Evolutionary conservation across 2,888 invertebrate genomes (phyloP).

Genomic region (Acanthosoma haemorrhoidale): DNA sequence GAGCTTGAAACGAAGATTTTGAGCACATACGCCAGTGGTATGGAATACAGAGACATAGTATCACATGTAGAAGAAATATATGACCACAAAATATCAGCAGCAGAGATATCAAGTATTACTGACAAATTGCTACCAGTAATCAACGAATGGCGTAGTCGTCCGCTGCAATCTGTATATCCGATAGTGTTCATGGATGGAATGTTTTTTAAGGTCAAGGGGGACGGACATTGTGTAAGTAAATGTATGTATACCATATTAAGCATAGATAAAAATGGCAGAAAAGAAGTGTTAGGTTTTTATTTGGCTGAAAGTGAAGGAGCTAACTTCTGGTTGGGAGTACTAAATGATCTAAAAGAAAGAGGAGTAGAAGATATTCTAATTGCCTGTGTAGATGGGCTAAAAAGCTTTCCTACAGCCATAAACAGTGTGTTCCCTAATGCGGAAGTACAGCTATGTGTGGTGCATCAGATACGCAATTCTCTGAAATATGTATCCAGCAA

Average conservation of each 20-base stretch:
- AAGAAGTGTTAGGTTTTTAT: background rate
- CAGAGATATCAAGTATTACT: too few relatives aligned
- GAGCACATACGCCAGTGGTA: too few relatives aligned
- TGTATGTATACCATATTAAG: background rate
- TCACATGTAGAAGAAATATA: too few relatives aligned
- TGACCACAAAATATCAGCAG: too few relatives aligned
- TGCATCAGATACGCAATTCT: too few relatives aligned
- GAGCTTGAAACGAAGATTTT: too few relatives aligned
- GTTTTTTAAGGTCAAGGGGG: background rate
- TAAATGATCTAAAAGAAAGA: slow-evolving; percentile 9
- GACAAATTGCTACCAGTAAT: too few relatives aligned
- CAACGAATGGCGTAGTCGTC: too few relatives aligned
- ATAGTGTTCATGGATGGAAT: too few relatives aligned
- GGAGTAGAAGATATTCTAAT: slow-evolving; percentile 13
- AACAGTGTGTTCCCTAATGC: background rate
- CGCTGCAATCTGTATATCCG: too few relatives aligned
- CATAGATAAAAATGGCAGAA: background rate
- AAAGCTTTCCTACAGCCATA: slow-evolving; percentile 10
- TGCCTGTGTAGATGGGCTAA: background rate
- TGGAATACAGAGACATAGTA: too few relatives aligned
- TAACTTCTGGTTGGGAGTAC: slow-evolving; percentile 10
- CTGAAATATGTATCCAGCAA: too few relatives aligned
- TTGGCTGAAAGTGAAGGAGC: slow-evolving; percentile 9
- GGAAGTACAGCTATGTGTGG: background rate
- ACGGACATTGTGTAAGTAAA: background rate